Percentiles rank a stretch among this genome's conserved stretches.
Evolutionary conservation across 2,888 invertebrate species (phyloP).

Genomic region (Chrysotoxum bicinctum): DNA sequence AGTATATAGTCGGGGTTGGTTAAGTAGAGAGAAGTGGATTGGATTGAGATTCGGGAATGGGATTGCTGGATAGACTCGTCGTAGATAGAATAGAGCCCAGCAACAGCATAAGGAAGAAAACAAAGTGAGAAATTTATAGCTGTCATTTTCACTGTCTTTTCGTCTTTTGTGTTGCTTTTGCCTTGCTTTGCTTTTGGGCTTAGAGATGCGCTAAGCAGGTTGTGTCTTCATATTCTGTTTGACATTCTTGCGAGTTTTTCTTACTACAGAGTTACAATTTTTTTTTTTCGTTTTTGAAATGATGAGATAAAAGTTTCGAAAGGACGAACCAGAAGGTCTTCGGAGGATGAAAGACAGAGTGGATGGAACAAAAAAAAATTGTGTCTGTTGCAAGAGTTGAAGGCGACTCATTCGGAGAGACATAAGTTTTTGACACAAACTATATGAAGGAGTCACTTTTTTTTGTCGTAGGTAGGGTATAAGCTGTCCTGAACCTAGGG

Average conservation of each 20-base stretch:
- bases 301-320: conserved; percentile 51
- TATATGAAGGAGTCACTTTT: conserved; percentile 25
- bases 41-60: conserved; percentile 14
- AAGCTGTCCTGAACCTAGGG: background rate
- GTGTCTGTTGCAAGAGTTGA: conserved; percentile 52
- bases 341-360: background rate
- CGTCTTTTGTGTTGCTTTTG: conserved; percentile 28
- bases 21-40: conserved; percentile 11
- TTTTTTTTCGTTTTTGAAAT: conserved; percentile 1
- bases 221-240: conserved; percentile 68
- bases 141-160: conserved; percentile 60
- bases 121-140: conserved; percentile 70
- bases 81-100: background rate
- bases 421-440: conserved; percentile 67
- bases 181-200: conserved; percentile 4
- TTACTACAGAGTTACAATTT: background rate
- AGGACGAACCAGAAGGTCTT: conserved; percentile 47
- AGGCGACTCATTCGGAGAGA: conserved; percentile 51
- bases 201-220: conserved; percentile 57
- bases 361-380: conserved; percentile 34
- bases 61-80: conserved; percentile 26
- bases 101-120: conserved; percentile 61
- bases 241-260: conserved; percentile 43
- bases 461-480: background rate
- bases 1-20: background rate